Evolutionary conservation across 2,888 invertebrate species (phyloP), one percentile per base, ranked within the genome.

Genomic region (Tipula helvola): DNA sequence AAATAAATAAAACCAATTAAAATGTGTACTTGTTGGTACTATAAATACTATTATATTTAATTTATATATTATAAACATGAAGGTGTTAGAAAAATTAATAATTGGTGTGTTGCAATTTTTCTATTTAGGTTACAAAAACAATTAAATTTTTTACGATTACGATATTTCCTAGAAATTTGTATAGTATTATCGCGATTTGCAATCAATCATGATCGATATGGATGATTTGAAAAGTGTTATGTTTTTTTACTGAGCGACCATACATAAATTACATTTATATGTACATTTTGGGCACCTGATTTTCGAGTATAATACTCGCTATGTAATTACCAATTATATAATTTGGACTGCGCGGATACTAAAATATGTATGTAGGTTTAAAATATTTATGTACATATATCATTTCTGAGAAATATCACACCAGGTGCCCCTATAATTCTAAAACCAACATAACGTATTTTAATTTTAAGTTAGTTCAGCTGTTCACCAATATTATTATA

Each of bases 61-160:
- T 71, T 10, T 71, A 71, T 71, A 71, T 12, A 28, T 28, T 28
- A 28, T 28, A 71, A 28, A 71, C 71, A 71, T 71, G 18, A 71
- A 71, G 71, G 71, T 71, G 71, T 71, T 71, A 71, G 71, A 71
- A 71, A 71, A 71, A 8, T 71, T 10, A 18, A 28, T 71, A 71
- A 71, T 71, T 71, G 28, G 8, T 71, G 71, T 71, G 71, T 28
- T 71, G 71, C 71, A 71, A 71, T 71, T 71, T 28, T 71, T 71
- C 71, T 71, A 71, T 71, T 71, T 71, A 71, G 71, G 71, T 71
- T 71, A 71, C 71, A 71, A 71, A 71, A 71, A 71, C 71, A 71
- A 28, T 57, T 18, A 28, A 28, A 28, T 52, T 28, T 28, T 71
- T 28, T 71, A 7, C 12, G 7, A 12, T 28, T 71, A 71, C 71